phyloP scores from a whole-genome alignment of 1,140 invertebrate genomes.

The Dolichoris vasculosae region DNA sequence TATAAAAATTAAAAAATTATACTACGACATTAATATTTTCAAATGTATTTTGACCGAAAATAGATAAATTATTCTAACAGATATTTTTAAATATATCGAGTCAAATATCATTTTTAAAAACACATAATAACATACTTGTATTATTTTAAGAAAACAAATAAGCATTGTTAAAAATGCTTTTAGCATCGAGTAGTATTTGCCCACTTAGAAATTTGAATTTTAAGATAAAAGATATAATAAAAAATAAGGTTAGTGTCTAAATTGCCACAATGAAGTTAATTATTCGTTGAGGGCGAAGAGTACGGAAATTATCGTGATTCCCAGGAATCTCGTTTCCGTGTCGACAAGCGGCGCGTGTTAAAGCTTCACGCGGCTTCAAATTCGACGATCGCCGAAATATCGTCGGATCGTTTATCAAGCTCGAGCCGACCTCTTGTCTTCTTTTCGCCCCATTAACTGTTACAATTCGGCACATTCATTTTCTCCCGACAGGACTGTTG shows the following conservation, averaged over 20 bases:
- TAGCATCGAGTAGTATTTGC: background rate
- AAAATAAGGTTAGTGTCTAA: background rate
- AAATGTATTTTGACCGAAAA: too few species aligned
- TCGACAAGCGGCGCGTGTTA: conserved; percentile 7
- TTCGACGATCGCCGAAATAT: conserved; percentile 30
- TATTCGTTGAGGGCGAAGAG: background rate
- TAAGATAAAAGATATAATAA: background rate
- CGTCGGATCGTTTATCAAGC: conserved; percentile 45
- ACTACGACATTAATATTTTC: background rate
- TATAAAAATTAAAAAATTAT: background rate
- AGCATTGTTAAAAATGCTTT: background rate
- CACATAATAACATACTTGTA: too few species aligned
- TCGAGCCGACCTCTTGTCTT: conserved; percentile 63
- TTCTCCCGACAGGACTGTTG: conserved; percentile 60
- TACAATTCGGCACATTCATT: conserved; percentile 69
- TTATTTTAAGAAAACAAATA: too few species aligned
- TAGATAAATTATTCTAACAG: too few species aligned
- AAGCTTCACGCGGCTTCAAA: background rate
- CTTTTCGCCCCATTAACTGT: conserved; percentile 68
- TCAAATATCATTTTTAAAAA: too few species aligned
- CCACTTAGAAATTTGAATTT: conserved; percentile 12
- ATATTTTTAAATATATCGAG: too few species aligned
- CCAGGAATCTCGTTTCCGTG: conserved; percentile 21
- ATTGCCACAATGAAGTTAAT: conserved; percentile 39
- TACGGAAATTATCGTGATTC: conserved; percentile 23